Percentiles rank a stretch among this genome's conserved stretches.
These are phyloP conservation scores for Petrolisthes manimaculis DNA, from an alignment of 2,888 invertebrate genomes.

Conservation along the genomic window DNA sequence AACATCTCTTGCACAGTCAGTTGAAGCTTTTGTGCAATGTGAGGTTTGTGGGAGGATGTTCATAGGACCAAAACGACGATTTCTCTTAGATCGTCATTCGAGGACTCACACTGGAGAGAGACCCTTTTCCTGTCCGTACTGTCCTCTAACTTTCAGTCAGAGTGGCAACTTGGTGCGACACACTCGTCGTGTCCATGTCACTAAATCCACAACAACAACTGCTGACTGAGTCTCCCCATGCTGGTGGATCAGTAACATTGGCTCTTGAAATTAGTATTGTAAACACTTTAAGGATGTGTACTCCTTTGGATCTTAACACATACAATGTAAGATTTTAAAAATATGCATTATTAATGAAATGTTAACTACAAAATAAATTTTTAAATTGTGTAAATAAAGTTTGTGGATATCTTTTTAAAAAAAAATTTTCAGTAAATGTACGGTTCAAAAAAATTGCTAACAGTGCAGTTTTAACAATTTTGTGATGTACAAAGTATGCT, in stretches of 20 bases:
- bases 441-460: neutral
- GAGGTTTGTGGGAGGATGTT: slow-evolving; percentile 57
- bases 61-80: slow-evolving; percentile 58
- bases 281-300: no score
- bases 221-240: no score
- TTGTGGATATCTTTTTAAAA: no score
- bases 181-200: slow-evolving; percentile 37
- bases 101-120: slow-evolving; percentile 62
- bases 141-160: slow-evolving; percentile 59
- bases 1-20: slow-evolving; percentile 24
- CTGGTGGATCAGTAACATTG: no score
- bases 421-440: no score
- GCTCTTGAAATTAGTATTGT: no score
- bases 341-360: no score
- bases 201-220: neutral
- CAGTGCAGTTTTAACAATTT: neutral
- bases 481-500: slow-evolving; percentile 9
- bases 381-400: no score
- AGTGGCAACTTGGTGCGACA: slow-evolving; percentile 57
- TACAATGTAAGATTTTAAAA: no score
- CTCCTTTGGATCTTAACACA: no score
- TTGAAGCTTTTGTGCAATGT: slow-evolving; percentile 48
- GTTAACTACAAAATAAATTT: no score
- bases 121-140: slow-evolving; percentile 58
- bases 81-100: slow-evolving; percentile 56